phyloP scores from a whole-genome alignment of 1,140 invertebrate genomes.

The Popillia japonica region DNA sequence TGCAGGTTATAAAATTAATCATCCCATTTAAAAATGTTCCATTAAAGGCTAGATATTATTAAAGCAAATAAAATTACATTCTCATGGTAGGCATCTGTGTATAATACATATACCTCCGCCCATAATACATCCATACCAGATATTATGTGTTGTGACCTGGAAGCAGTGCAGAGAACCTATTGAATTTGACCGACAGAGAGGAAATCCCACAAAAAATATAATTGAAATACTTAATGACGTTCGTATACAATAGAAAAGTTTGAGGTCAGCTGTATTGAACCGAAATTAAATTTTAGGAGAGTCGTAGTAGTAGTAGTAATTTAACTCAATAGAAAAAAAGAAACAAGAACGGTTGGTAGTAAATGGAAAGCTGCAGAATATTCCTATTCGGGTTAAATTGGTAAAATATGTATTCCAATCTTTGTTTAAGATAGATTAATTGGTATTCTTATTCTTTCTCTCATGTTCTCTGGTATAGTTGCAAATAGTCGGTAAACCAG shows the following conservation, averaged over 20 bases:
- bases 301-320: background rate
- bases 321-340: background rate
- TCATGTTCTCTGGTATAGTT: too few species aligned
- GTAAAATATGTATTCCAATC: too few species aligned
- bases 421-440: too few species aligned
- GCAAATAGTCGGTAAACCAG: too few species aligned
- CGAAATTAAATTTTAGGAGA: constrained; percentile 3
- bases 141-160: background rate
- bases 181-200: background rate
- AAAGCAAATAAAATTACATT: constrained; percentile 7
- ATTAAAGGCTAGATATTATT: constrained; percentile 2
- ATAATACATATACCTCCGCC: background rate
- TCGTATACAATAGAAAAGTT: constrained; percentile 1
- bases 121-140: background rate
- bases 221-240: constrained; percentile 16
- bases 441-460: too few species aligned
- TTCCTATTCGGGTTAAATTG: background rate
- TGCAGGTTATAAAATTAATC: too few species aligned
- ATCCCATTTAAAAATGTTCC: too few species aligned
- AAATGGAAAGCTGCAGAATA: background rate
- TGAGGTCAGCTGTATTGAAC: constrained; percentile 10
- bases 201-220: constrained; percentile 2
- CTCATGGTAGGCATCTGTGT: background rate
- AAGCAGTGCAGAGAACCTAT: background rate
- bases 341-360: background rate